These are phyloP conservation scores for Mallateleia sp. DNA, from an alignment of 2,888 invertebrate genomes.

Conservation along the genomic window DNA sequence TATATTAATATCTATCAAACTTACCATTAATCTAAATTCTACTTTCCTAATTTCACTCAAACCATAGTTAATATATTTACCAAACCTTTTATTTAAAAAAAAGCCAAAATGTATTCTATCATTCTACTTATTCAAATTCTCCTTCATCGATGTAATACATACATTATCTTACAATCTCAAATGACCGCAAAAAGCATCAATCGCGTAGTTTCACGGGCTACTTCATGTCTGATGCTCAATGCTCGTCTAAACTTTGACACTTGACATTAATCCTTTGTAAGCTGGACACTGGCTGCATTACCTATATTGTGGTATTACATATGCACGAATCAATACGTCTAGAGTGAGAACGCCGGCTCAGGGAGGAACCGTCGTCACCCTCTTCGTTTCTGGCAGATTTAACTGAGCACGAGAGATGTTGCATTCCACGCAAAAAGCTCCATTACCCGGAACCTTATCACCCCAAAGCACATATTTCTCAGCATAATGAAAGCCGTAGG, in stretches of 20 bases:
- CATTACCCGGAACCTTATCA: conserved; percentile 50
- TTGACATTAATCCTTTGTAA: conserved; percentile 88
- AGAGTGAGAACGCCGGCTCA: conserved; percentile 57
- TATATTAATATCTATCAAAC: too few relatives aligned
- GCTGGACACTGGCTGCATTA: conserved; percentile 85
- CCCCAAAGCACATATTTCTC: conserved; percentile 18
- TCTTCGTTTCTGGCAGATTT: conserved; percentile 88
- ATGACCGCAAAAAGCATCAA: conserved; percentile 62
- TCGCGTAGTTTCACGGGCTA: conserved; percentile 76
- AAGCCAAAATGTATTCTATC: too few relatives aligned
- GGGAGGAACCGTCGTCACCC: conserved; percentile 86
- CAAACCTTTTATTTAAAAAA: too few relatives aligned
- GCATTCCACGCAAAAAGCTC: conserved; percentile 78
- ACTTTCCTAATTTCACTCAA: too few relatives aligned
- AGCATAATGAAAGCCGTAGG: conserved; percentile 35
- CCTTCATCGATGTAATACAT: conserved; percentile 32
- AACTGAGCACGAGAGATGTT: conserved; percentile 87
- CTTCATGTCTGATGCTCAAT: conserved; percentile 67
- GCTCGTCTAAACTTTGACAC: conserved; percentile 83
- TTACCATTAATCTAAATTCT: too few relatives aligned
- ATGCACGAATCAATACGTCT: conserved; percentile 80
- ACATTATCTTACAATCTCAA: conserved; percentile 47
- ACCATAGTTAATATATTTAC: too few relatives aligned
- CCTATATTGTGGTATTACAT: conserved; percentile 85
- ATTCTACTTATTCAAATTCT: neutral